Conservation (phyloP, 2,113 vertebrate genomes). For the Passer montanus region DNA sequence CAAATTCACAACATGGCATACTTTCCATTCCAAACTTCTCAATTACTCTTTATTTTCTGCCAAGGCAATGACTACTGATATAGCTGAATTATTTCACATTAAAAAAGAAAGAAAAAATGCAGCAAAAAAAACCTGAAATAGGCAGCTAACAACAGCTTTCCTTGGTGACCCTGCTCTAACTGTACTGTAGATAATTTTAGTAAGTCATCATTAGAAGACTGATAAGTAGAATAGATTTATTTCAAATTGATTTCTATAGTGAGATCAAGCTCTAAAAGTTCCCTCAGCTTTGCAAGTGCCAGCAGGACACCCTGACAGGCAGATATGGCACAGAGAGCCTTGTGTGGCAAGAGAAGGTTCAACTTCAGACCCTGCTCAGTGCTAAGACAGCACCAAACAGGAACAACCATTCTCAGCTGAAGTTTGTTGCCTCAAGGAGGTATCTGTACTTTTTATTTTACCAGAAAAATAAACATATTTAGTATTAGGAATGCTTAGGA, state of each 20-base stretch:
- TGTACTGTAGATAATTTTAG: not conserved
- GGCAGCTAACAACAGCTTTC: not conserved
- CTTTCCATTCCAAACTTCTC: constrained; percentile 10
- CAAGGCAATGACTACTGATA: not conserved
- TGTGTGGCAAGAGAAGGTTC: not conserved
- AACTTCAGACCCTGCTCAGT: not conserved
- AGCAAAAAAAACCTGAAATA: not conserved
- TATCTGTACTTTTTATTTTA: not conserved
- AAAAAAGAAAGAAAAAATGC: not conserved
- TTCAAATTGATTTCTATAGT: not conserved
- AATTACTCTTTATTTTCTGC: not conserved
- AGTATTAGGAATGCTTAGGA: not conserved
- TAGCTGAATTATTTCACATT: not conserved
- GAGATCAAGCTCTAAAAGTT: not conserved
- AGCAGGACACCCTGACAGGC: not conserved
- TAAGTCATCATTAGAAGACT: not conserved
- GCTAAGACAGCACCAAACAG: not conserved
- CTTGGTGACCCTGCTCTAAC: not conserved
- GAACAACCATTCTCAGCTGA: not conserved
- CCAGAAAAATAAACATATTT: not conserved
- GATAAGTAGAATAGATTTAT: not conserved
- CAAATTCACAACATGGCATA: not conserved
- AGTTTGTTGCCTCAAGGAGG: not conserved
- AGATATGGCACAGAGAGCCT: fast-evolving
- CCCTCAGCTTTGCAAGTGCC: not conserved